phyloP scores from a whole-genome alignment of 2,888 invertebrate genomes.

The Pachliopta kotzebuea region DNA sequence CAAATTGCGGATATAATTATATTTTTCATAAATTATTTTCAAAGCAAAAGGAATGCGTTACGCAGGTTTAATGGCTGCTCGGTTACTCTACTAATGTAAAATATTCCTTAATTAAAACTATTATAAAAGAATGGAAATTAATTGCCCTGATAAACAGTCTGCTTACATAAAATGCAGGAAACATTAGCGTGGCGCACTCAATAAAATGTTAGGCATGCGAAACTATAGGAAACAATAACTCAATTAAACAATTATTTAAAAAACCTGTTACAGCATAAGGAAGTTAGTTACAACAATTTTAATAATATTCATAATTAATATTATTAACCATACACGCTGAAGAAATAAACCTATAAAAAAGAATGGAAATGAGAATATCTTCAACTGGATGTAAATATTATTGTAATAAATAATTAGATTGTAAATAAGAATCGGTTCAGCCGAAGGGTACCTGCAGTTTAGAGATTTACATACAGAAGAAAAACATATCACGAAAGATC shows the following conservation, averaged over 20 bases:
- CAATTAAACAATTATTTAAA: conserved; percentile 45
- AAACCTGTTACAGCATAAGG: conserved; percentile 13
- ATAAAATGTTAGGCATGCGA: conserved; percentile 50
- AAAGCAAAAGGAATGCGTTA: conserved; percentile 15
- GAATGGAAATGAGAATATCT: no score
- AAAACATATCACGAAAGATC: no score
- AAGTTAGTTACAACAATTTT: background rate
- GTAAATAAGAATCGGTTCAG: no score
- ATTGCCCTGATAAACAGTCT: conserved; percentile 39
- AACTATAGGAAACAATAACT: conserved; percentile 46
- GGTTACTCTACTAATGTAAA: conserved; percentile 16
- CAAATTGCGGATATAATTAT: conserved; percentile 13
- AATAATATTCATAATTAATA: no score
- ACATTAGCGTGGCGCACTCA: conserved; percentile 40
- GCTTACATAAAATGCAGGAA: conserved; percentile 50
- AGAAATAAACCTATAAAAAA: no score
- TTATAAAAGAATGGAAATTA: conserved; percentile 32
- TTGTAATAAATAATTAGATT: no score
- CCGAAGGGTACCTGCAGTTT: no score
- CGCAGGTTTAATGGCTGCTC: conserved; percentile 17
- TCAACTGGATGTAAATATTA: no score
- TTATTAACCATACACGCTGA: no score
- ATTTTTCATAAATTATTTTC: conserved; percentile 11
- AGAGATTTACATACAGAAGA: no score
- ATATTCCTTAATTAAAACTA: conserved; percentile 27